Base-by-base conservation (phyloP, 2,113 vertebrate genomes). In the Alligator sinensis region DNA sequence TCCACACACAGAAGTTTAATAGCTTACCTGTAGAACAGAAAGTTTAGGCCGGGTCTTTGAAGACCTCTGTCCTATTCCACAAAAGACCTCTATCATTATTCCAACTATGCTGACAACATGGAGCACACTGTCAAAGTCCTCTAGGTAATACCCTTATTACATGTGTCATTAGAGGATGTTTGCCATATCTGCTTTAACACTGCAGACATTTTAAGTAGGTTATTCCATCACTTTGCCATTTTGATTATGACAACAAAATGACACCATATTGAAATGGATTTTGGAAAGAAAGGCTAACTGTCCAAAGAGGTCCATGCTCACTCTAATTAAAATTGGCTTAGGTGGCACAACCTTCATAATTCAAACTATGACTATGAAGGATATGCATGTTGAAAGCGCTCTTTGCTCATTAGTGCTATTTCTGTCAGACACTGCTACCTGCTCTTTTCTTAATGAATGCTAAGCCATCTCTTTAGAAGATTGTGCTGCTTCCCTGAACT, bases 321-420 rank as follows among this genome's bases (percentile, higher is more conserved):
- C 90, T 98, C 98, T 98, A 98, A 99, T 99, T 99, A 98, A 98
- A 98, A 98, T 97, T 98, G 98, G 98, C 98, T 98, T 98, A 97
- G 96, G 97, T 98, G 97, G 98, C 97, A 97, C 97, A 98, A 98
- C 98, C 98, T 98, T 98, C 97, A 98, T 98, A 98, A 98, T 98
- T 98, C 97, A 95, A 95, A 95, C 92, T 96, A 91, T 96, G 97
- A 98, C 97, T 97, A 96, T 98, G 97, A 98, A 98, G 97, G 98
- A 98, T 98, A 98, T 97, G 97, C 96, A 94, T 96, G 96, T 96
- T 97, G 96, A 98, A 98, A 98, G 97, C 97, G 62, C 96, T 97
- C 97, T 98, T 97, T 98, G 98, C 98, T 99, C 98, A 99, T 99
- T 98, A 98, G 98, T 95, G 96, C 95, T 98, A 81, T 97, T 97